Conservation (phyloP, 2,113 vertebrate genomes). For the Globicephala melas region DNA sequence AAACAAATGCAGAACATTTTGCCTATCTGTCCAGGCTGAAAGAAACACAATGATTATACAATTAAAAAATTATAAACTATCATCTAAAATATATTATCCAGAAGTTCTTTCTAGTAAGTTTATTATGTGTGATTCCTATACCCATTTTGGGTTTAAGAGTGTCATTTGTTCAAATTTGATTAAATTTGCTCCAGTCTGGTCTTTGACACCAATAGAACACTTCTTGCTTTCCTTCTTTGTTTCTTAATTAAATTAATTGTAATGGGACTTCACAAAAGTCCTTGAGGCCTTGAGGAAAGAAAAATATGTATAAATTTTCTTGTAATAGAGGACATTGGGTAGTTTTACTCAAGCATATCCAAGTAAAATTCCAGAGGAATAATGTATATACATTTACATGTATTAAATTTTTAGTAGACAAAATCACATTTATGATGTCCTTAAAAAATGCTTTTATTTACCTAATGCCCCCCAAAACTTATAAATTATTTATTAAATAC, state of each 20-base stretch:
- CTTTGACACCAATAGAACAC: slow-evolving; percentile 31
- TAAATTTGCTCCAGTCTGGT: slow-evolving; percentile 41
- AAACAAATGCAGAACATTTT: not conserved
- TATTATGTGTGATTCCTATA: not conserved
- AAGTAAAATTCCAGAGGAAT: not conserved
- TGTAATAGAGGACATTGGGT: not conserved
- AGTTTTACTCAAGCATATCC: not conserved
- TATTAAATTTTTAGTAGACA: not conserved
- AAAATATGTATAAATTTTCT: not conserved
- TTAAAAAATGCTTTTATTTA: not conserved
- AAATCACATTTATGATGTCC: not conserved
- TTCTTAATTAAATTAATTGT: slow-evolving; percentile 37
- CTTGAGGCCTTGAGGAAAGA: not conserved
- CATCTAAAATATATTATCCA: not conserved
- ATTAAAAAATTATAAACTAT: not conserved
- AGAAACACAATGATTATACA: not conserved
- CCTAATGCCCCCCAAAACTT: not conserved
- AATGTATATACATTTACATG: not conserved
- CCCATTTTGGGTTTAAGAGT: not conserved
- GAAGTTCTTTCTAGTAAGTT: not conserved
- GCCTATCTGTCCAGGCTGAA: not conserved
- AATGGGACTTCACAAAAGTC: not conserved
- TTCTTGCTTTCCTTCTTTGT: slow-evolving; percentile 55
- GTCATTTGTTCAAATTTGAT: slow-evolving; percentile 33
- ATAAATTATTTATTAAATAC: not conserved